Base-by-base conservation (phyloP, 2,888 invertebrate genomes). In the Watsonalla binaria region DNA sequence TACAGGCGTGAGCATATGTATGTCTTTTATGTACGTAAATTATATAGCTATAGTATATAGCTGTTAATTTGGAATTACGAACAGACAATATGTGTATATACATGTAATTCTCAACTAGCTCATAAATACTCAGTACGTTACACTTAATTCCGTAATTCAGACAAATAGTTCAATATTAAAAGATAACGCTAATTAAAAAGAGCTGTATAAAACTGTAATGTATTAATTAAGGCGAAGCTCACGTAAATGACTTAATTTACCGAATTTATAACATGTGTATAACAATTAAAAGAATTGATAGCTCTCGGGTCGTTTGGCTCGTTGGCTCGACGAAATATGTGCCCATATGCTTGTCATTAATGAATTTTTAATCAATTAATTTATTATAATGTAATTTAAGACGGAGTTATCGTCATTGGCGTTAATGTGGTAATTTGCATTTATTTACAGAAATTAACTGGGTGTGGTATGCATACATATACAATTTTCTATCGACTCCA, bases 351-450 rank as follows among this genome's bases (percentile, higher is more conserved):
- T 58, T 59, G 62, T 11, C 15, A 51, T 74, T 74, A 78, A 86
- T 84, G 79, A 84, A 81, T 84, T 80, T 87, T 87, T 83, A 84
- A 86, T 80, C 80, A 85, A 87, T 86, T 83, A 84, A 88, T 89
- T 84, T 87, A 88, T 84, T 69, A 68, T 81, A 83, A 86, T 87
- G 37, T 37, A 37, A 37, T 37, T 37, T 6, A 37, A 37, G 7
- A 37, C 1, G 37, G 5, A 37, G 37, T 83, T 82, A 75, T 80
- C 76, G 77, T 81, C 76, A 74, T 78, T 71, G 75, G 76, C 64
- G 57, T 66, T 74, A 67, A 54, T 45, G 57, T 54, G 53, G 56
- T 61, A 57, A 66, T 47, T 47, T 47, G 11, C 47, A 11, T 47
- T 33, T n/a, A 47, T 33, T 47, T 47, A 34, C 6, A 45, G 6